Evolutionary conservation across 2,797 vertebrate species (phyloP).

Genomic region (Streptopelia turtur): DNA sequence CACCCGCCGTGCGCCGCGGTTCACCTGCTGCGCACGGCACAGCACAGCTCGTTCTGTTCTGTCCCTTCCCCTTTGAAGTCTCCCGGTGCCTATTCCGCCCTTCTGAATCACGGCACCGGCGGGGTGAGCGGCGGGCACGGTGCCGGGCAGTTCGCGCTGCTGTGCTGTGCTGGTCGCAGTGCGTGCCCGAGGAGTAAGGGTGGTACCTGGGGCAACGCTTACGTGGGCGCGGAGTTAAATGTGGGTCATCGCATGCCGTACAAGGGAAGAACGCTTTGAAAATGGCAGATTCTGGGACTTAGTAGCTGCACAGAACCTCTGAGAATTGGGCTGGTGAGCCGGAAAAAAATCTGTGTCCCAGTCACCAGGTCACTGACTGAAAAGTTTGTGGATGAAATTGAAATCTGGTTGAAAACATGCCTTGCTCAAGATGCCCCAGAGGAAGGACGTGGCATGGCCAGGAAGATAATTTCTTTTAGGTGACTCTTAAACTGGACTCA

Average conservation of each 20-base stretch:
- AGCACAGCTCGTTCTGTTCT: rapidly evolving
- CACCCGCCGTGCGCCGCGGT: no score
- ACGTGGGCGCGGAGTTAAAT: slow-evolving; percentile 13
- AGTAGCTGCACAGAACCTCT: rapidly evolving
- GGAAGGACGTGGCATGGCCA: background rate
- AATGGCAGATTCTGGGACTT: background rate
- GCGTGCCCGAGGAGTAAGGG: slow-evolving; percentile 19
- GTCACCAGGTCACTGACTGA: background rate
- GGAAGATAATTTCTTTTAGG: background rate
- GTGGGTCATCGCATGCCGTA: background rate
- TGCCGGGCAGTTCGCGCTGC: background rate
- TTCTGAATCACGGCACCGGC: background rate
- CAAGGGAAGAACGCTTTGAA: background rate
- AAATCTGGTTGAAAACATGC: background rate
- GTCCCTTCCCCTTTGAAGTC: background rate
- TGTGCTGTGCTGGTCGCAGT: background rate
- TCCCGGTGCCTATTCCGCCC: background rate
- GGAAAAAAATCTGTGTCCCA: background rate
- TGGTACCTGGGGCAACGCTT: background rate
- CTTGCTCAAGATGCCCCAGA: background rate
- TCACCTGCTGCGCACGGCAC: background rate
- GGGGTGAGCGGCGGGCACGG: background rate
- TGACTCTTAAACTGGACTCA: background rate
- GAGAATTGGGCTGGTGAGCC: background rate
- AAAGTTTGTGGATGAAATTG: background rate